Evolutionary conservation across 2,113 vertebrate genomes (phyloP).

Genomic region (Patagioenas fasciata): DNA sequence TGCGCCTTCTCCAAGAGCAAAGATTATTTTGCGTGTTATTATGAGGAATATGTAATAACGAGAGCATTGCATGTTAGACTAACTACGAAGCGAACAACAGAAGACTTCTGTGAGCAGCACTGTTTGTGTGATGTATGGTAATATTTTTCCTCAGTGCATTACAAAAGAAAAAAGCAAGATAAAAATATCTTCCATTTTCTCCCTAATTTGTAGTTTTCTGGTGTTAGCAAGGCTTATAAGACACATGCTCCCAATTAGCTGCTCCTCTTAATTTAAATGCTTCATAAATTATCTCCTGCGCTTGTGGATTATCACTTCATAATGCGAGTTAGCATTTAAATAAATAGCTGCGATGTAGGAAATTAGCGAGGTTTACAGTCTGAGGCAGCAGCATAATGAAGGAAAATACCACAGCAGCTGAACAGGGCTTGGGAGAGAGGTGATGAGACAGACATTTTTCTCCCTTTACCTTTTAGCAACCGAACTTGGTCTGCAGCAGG

Average conservation of each 20-base stretch:
- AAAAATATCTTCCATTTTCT: slow-evolving; percentile 68
- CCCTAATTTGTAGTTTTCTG: slow-evolving; percentile 87
- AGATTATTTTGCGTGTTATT: slow-evolving; percentile 38
- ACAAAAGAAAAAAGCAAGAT: slow-evolving; percentile 62
- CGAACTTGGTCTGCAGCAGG: slow-evolving; percentile 36
- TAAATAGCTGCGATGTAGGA: slow-evolving; percentile 90
- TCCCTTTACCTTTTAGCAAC: slow-evolving; percentile 41
- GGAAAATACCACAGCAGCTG: slow-evolving; percentile 76
- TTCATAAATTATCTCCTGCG: slow-evolving; percentile 98
- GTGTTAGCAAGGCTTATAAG: slow-evolving; percentile 90
- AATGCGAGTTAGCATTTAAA: slow-evolving; percentile 97
- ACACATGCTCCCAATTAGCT: slow-evolving; percentile 99
- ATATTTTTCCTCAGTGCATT: slow-evolving; percentile 50
- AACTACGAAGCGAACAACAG: not conserved
- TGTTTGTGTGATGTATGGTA: slow-evolving; percentile 2
- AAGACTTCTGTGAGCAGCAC: slow-evolving; percentile 33
- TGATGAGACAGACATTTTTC: not conserved
- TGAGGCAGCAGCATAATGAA: slow-evolving; percentile 79
- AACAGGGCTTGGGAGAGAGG: slow-evolving; percentile 20
- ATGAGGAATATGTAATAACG: slow-evolving; percentile 18
- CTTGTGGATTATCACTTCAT: slow-evolving; percentile 97
- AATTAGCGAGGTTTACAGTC: slow-evolving; percentile 87
- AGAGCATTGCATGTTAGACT: not conserved
- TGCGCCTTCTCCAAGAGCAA: slow-evolving; percentile 38
- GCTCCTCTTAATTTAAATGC: slow-evolving; percentile 99